phyloP scores from a whole-genome alignment of 2,113 vertebrate genomes.

The Girardinichthys multiradiatus region DNA sequence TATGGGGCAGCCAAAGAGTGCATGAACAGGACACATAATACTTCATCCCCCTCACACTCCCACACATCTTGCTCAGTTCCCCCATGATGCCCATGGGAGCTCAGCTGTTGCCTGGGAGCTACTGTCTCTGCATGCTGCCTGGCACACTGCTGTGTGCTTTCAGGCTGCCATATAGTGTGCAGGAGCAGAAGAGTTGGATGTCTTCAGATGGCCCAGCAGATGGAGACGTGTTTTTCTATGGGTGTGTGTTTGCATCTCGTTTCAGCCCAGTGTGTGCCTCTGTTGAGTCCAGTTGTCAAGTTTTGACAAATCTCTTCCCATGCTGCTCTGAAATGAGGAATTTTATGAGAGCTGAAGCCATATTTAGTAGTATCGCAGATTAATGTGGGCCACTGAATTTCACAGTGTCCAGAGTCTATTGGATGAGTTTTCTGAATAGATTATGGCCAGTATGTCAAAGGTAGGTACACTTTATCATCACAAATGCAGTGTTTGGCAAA shows the following conservation, averaged over 20 bases:
- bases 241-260: not conserved
- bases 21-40: slow-evolving; percentile 58
- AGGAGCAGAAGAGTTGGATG: slow-evolving; percentile 57
- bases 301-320: slow-evolving; percentile 35
- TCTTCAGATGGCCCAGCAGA: slow-evolving; percentile 68
- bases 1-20: slow-evolving; percentile 43
- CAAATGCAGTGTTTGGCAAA: not conserved
- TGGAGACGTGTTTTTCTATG: slow-evolving; percentile 37
- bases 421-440: not conserved
- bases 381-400: not conserved
- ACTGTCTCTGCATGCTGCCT: slow-evolving; percentile 51
- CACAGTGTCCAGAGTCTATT: not conserved
- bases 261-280: slow-evolving; percentile 22
- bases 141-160: slow-evolving; percentile 49
- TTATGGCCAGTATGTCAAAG: too few species aligned
- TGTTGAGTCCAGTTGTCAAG: slow-evolving; percentile 27
- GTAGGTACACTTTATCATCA: not conserved
- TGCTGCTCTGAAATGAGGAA: not conserved
- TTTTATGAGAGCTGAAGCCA: not conserved
- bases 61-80: slow-evolving; percentile 28
- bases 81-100: slow-evolving; percentile 61
- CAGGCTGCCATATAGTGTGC: slow-evolving; percentile 38
- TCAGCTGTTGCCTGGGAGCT: slow-evolving; percentile 75
- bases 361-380: slow-evolving; percentile 1
- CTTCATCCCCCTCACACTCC: slow-evolving; percentile 26